phyloP scores from a whole-genome alignment of 1,140 invertebrate species.

The Trichoplusia ni region DNA sequence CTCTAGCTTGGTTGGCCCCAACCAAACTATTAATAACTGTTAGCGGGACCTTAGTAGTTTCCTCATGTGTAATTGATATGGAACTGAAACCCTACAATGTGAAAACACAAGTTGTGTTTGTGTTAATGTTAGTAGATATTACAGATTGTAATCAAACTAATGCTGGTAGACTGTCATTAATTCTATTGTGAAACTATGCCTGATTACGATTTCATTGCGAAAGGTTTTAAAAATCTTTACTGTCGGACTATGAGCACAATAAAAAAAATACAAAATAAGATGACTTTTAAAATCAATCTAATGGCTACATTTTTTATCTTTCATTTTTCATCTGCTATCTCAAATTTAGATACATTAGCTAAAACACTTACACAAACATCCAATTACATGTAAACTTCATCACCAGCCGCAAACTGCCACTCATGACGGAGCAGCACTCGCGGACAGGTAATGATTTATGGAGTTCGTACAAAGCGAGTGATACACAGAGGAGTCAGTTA shows the following conservation, averaged over 20 bases:
- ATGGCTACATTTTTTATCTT: too few species aligned
- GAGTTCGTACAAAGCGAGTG: constrained; percentile 54
- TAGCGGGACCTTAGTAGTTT: constrained; percentile 1
- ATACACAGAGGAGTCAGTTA: constrained; percentile 58
- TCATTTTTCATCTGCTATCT: too few species aligned
- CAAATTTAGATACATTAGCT: too few species aligned
- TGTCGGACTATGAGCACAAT: too few species aligned
- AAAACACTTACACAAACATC: too few species aligned
- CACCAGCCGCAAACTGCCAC: constrained; percentile 8
- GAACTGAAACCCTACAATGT: neutral
- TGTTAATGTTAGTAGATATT: neutral
- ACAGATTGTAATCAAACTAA: constrained; percentile 15
- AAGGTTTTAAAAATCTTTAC: too few species aligned
- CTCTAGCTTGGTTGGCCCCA: constrained; percentile 18
- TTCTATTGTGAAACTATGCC: too few species aligned
- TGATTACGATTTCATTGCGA: too few species aligned
- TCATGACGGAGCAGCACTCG: neutral
- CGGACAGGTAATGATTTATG: constrained; percentile 57
- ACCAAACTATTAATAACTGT: constrained; percentile 13
- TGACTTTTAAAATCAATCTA: too few species aligned
- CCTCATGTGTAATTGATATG: constrained; percentile 25
- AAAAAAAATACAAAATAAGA: too few species aligned
- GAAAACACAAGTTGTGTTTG: neutral
- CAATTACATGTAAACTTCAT: neutral
- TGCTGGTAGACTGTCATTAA: too few species aligned